A percentile compares a stretch with the other conserved stretches of the same genome.
Evolutionary conservation across 2,797 vertebrate species (phyloP).

Genomic region (Australoheros facetus): DNA sequence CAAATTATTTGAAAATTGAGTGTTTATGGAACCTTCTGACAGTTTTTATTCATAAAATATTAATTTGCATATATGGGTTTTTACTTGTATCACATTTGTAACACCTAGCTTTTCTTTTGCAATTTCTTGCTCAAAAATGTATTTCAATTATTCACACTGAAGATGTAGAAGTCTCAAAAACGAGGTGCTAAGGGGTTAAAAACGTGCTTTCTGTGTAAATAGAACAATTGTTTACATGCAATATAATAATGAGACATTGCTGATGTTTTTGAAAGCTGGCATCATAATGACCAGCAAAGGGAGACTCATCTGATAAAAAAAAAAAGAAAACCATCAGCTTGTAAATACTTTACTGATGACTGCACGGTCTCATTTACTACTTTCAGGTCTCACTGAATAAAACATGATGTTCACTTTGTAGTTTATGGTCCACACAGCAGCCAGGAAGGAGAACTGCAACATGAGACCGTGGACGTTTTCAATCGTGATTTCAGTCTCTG

Average conservation of each 20-base stretch:
- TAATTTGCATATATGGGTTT: too few species aligned
- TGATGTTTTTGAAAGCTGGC: not conserved
- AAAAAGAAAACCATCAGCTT: not conserved
- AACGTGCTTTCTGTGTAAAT: not conserved
- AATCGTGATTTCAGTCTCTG: rapidly evolving
- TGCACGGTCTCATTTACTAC: not conserved
- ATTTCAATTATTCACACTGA: too few species aligned
- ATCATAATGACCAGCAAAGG: not conserved
- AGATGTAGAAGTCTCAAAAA: too few species aligned
- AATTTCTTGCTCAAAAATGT: too few species aligned
- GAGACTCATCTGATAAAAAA: not conserved
- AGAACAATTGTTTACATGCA: not conserved
- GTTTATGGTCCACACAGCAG: rapidly evolving
- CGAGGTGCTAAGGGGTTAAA: not conserved
- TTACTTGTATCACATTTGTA: too few species aligned
- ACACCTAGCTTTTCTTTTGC: too few species aligned
- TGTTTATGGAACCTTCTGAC: too few species aligned
- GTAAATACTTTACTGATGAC: not conserved
- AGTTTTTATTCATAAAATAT: too few species aligned
- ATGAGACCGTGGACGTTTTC: not conserved
- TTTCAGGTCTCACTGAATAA: not conserved
- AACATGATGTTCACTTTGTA: not conserved
- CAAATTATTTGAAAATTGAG: too few species aligned
- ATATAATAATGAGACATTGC: not conserved
- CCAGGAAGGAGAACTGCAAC: not conserved